Base-by-base conservation (phyloP, 37 sponge, comb jelly and placozoan species). In the Halisarca cf. caerulea region DNA sequence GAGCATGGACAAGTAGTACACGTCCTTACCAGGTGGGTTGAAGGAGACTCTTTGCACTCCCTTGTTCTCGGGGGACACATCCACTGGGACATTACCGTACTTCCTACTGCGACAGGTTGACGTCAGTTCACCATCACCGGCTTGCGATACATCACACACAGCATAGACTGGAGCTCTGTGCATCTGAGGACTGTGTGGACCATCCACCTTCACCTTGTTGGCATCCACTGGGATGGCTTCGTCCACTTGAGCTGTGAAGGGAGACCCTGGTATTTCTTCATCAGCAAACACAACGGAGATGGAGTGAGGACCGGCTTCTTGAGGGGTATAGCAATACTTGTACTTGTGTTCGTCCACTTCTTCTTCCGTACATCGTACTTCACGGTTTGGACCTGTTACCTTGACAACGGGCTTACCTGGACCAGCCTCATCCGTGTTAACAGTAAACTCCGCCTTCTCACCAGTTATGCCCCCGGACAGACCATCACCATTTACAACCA, bases 391-490 rank as follows among this genome's bases (percentile, higher is more conserved):
- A 0, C 88, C 86, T 9, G 60, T 58, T 14, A 91, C 80, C 2
- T 87, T 84, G 25, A 86, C 92, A 27, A 41, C 32, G 0, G 91
- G 82, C 28, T 86, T 61, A 0, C 95, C 95, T 34, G 90, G 86
- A 0, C 95, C 95, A 0, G 90, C 95, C n/a, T 66, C 79, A 28
- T 81, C 89, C 41, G 93, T 91, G 43, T 89, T 80, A 34, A 91
- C 88, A 42, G 86, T 53, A 80, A 95, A 91, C 6, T 58, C 62
- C 3, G 86, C 45, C 32, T 58, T 79, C 39, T 91, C 83, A 6
- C 86, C 86, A 21, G 88, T 92, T n/a, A 42, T 37, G 5, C 81
- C 83, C 17, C 82, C 82, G n/a, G 27, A 28, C 15, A 93, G 75
- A 30, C 90, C 94, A 25, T 20, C 58, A 42, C 90, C 94, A 27